phyloP scores from a whole-genome alignment of 2,888 invertebrate species.

The Anorthoa munda region DNA sequence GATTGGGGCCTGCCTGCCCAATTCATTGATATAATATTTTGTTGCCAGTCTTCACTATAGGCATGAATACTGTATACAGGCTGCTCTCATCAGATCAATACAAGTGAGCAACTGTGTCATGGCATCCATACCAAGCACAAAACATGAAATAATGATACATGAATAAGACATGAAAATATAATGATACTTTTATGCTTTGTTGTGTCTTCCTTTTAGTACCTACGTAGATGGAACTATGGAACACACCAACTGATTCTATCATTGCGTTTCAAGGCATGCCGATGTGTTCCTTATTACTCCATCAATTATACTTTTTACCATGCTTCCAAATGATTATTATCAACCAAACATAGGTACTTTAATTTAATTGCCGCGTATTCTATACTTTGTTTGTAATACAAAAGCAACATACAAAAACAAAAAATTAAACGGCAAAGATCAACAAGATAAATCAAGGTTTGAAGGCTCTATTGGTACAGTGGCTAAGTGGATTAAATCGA shows the following conservation, averaged over 20 bases:
- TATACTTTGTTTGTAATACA: neutral
- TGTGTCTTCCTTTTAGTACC: constrained; percentile 2
- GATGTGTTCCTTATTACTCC: constrained; percentile 22
- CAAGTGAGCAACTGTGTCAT: neutral
- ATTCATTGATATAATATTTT: too few species aligned
- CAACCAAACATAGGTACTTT: neutral
- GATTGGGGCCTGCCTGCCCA: too few species aligned
- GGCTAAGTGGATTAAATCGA: neutral
- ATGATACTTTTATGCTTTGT: too few species aligned
- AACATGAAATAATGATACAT: neutral
- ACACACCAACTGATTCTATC: constrained; percentile 16
- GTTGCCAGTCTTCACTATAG: too few species aligned
- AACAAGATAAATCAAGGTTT: neutral
- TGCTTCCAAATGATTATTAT: neutral
- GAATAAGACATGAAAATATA: too few species aligned
- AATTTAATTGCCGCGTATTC: neutral
- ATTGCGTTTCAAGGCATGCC: constrained; percentile 5
- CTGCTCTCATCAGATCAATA: too few species aligned
- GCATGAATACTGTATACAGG: too few species aligned
- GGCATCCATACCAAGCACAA: neutral
- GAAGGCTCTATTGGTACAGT: neutral
- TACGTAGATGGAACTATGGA: neutral
- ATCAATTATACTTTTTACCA: constrained; percentile 22
- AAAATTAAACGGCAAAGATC: neutral
- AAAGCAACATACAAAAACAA: neutral